These are phyloP conservation scores for Oreochromis niloticus DNA, from an alignment of 2,113 vertebrate genomes.

Conservation along the genomic window DNA sequence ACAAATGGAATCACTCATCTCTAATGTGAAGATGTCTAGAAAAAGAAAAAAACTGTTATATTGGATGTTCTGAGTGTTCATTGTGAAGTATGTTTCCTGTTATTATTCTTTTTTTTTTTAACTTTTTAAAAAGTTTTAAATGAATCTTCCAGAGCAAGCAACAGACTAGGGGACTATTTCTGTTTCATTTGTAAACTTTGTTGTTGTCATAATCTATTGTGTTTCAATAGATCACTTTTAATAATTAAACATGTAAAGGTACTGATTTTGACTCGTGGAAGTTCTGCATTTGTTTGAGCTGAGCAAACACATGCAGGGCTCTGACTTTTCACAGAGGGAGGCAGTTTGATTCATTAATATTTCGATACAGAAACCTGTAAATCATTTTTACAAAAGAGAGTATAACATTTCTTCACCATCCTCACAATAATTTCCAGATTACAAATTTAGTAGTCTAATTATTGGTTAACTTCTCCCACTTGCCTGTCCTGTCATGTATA, in stretches of 20 bases:
- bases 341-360: not conserved
- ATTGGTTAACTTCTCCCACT: slow-evolving; percentile 9
- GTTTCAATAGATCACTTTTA: slow-evolving; percentile 79
- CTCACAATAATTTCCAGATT: slow-evolving; percentile 19
- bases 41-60: slow-evolving; percentile 55
- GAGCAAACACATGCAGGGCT: not conserved
- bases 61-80: slow-evolving; percentile 72
- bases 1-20: slow-evolving; percentile 56
- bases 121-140: slow-evolving; percentile 51
- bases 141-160: slow-evolving; percentile 72
- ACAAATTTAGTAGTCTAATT: slow-evolving; percentile 29
- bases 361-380: not conserved
- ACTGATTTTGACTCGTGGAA: slow-evolving; percentile 5
- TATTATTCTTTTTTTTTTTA: slow-evolving; percentile 46
- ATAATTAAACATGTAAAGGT: slow-evolving; percentile 77
- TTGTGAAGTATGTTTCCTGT: slow-evolving; percentile 74
- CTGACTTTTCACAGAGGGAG: not conserved
- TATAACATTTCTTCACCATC: not conserved
- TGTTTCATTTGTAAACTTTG: slow-evolving; percentile 79
- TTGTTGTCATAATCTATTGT: slow-evolving; percentile 80
- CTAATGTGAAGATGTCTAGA: slow-evolving; percentile 69
- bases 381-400: not conserved
- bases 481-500: slow-evolving; percentile 5
- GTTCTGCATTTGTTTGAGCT: not conserved
- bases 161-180: slow-evolving; percentile 65